A percentile compares a stretch with the other conserved stretches of the same genome.
phyloP scores from a whole-genome alignment of 1,140 invertebrate species.

The Pachyrhynchus sulphureomaculatus region DNA sequence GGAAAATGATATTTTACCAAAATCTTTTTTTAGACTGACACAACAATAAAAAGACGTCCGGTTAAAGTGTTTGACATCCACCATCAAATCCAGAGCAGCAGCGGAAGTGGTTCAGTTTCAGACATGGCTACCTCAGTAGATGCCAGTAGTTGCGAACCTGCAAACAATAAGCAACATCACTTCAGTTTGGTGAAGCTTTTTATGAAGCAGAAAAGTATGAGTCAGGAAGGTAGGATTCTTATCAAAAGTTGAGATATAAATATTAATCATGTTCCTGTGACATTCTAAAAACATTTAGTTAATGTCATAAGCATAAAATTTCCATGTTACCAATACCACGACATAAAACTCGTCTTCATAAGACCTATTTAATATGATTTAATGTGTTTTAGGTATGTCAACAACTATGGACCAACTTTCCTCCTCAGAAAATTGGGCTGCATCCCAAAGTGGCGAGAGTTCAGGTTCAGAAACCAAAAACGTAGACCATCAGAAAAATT shows the following conservation, averaged over 20 bases:
- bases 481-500: conserved; percentile 23
- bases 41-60: conserved; percentile 54
- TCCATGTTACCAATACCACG: too few relatives aligned
- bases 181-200: conserved; percentile 86
- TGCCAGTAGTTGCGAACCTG: conserved; percentile 48
- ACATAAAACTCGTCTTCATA: too few relatives aligned
- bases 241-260: too few relatives aligned
- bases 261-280: not conserved
- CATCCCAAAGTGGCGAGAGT: conserved; percentile 52
- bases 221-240: conserved; percentile 63
- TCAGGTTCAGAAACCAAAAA: conserved; percentile 44
- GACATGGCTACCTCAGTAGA: conserved; percentile 58
- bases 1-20: too few relatives aligned
- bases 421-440: conserved; percentile 56
- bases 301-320: not conserved
- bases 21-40: conserved; percentile 53
- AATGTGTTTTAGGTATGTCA: conserved; percentile 47
- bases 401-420: conserved; percentile 66
- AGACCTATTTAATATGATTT: too few relatives aligned
- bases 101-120: conserved; percentile 55
- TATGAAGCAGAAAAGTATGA: conserved; percentile 85
- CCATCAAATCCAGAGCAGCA: conserved; percentile 53
- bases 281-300: too few relatives aligned
- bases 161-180: conserved; percentile 60
- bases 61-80: conserved; percentile 69